phyloP scores from a whole-genome alignment of 2,797 vertebrate species.

The Muscicapa comitata region DNA sequence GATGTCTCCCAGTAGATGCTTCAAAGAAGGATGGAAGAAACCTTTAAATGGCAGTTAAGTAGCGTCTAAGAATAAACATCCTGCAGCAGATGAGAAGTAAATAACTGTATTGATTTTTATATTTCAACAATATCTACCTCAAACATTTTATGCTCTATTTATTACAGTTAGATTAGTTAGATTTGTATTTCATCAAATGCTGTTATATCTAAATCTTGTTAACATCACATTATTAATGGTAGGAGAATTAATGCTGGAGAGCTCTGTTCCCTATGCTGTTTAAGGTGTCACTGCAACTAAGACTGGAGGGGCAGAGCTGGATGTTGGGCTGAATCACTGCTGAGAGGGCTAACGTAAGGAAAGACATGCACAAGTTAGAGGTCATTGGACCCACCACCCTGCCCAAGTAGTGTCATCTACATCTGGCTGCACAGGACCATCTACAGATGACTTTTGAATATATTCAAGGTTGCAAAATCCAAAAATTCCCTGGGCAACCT shows the following conservation, averaged over 20 bases:
- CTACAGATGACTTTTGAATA: not conserved
- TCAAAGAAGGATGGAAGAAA: not conserved
- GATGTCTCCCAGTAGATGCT: not conserved
- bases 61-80: not conserved
- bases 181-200: not conserved
- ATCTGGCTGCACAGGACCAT: not conserved
- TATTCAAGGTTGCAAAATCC: not conserved
- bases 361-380: not conserved
- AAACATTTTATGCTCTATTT: not conserved
- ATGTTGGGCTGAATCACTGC: not conserved
- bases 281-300: not conserved
- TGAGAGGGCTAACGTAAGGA: not conserved
- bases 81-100: not conserved
- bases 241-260: not conserved
- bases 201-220: not conserved
- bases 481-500: not conserved
- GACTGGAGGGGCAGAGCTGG: not conserved
- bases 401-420: not conserved
- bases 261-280: not conserved
- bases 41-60: not conserved
- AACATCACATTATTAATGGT: not conserved
- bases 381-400: not conserved
- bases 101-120: not conserved
- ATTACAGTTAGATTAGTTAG: not conserved
- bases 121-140: not conserved